Base-by-base conservation (phyloP, 1,140 invertebrate species). In the Solenopsis fugax region DNA sequence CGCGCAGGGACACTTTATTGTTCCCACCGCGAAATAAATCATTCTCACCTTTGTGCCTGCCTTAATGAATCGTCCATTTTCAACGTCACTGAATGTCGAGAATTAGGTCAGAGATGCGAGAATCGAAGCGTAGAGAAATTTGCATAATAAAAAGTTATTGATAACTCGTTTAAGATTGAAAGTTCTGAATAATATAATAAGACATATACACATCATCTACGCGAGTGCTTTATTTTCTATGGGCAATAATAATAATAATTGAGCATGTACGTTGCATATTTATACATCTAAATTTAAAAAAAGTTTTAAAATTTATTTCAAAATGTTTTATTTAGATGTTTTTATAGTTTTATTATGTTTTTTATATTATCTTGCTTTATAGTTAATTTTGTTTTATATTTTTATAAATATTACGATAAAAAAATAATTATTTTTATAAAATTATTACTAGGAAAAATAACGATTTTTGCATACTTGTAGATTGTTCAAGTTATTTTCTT, bases 11-110 rank as follows among this genome's bases (percentile, higher is more conserved):
- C 37, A 34, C 41, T 73, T 82, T 82, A 82, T 82, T 60, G 52
- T 84, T 73, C 37, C 85, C 45, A 29, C 29, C 24, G 45, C 34
- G 62, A 76, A 73, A 85, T 54, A 84, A 88, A 85, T 77, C 72
- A 87, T 72, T 67, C 13, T 54, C 65, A n/a, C 24, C 24, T 72
- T 37, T 71, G 34, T 58, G 52, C 13, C 67, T 62, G 24, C 54
- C 76, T 85, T 85, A 85, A 89, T 88, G 45, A 65, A 85, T 89
- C 78, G 37, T 73, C 73, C 41, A 58, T 73, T 84, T 58, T 60
- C 54, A 60, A 2, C 29, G 3, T 69, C 48, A 65, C 41, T 87
- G 86, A 87, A 86, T 67, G 45, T 69, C 21, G 29, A 37, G 18
- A 48, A 48, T n/a, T 13, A 3, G 34, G 18, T n/a, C 29, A 29